Evolutionary conservation across 2,797 vertebrate species (phyloP), one percentile per base, ranked within the genome.

Genomic region (Odontamblyopus lacepedii): DNA sequence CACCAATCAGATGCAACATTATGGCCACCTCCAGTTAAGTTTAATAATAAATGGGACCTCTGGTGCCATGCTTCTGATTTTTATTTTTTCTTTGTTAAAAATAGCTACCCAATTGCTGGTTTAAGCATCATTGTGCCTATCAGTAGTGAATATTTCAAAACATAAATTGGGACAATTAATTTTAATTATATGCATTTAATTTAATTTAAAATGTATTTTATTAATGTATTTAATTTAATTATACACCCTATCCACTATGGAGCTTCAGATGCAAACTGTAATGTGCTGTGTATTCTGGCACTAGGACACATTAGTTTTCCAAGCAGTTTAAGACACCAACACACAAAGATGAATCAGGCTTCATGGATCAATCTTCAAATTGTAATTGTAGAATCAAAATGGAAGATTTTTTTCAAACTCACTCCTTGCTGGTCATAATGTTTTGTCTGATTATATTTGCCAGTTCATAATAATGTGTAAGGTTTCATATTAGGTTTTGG

Each of bases 401-500:
- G 53, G 7, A 26, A 26, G n/a, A 56, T 60, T 16, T 15, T 60
- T 12, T 29, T 32, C 6, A 5, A 32, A 29, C 13, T 30, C 30
- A 32, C 19, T 35, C 19, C 3, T 62, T 19, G 18, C 29, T 62
- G 60, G 60, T 62, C 60, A 62, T 62, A 62, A 62, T 62, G 60
- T 62, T 35, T 32, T 62, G 60, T 35, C 30, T 30, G 26, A 29
- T 60, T 62, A 62, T 62, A 18, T 63, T 63, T 63, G 18, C 18
- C 32, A 63, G 61, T 38, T 38, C 19, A 19, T 11, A 38, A n/a
- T 18, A 64, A 26, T 18, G 35, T 32, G 38, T 30, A 32, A 53
- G 23, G 38, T 51, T 60, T 76, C 69, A 64, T 55, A 71, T n/a
- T 65, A 44, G 50, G 55, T 74, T 78, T 38, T 59, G 35, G 30